phyloP scores from a whole-genome alignment of 2,797 vertebrate genomes.

The Pyrocephalus nanus region DNA sequence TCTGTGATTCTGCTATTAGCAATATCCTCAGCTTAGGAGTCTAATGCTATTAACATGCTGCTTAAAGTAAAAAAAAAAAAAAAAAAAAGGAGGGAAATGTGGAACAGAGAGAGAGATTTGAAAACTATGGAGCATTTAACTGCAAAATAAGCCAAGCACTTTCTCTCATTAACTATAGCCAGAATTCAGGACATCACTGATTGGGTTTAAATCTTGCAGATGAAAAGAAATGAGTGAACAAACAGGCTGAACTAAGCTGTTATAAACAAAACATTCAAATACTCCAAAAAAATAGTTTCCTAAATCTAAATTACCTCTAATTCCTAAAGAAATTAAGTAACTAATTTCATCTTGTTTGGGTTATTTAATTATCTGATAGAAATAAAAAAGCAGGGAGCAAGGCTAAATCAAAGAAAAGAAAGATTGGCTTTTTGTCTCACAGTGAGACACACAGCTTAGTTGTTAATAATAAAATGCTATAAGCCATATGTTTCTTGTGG shows the following conservation, averaged over 20 bases:
- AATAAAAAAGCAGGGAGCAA: conserved; percentile 44
- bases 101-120: neutral
- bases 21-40: neutral
- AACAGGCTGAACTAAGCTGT: neutral
- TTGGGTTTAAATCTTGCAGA: conserved; percentile 27
- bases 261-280: conserved; percentile 39
- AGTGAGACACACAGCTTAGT: conserved; percentile 38
- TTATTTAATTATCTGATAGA: conserved; percentile 72
- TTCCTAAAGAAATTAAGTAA: conserved; percentile 63
- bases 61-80: neutral
- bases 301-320: conserved; percentile 60
- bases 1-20: neutral
- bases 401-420: conserved; percentile 63
- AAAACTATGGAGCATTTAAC: neutral
- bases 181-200: neutral
- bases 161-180: neutral
- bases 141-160: neutral
- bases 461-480: conserved; percentile 66
- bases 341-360: conserved; percentile 65
- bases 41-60: neutral
- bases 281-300: conserved; percentile 17
- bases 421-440: conserved; percentile 62
- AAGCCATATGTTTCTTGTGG: conserved; percentile 54
- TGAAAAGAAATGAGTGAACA: conserved; percentile 30
- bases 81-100: too few species aligned